A percentile compares a stretch with the other conserved stretches of the same genome.
Conservation (phyloP, 2,113 vertebrate species). For the Connochaetes taurinus region DNA sequence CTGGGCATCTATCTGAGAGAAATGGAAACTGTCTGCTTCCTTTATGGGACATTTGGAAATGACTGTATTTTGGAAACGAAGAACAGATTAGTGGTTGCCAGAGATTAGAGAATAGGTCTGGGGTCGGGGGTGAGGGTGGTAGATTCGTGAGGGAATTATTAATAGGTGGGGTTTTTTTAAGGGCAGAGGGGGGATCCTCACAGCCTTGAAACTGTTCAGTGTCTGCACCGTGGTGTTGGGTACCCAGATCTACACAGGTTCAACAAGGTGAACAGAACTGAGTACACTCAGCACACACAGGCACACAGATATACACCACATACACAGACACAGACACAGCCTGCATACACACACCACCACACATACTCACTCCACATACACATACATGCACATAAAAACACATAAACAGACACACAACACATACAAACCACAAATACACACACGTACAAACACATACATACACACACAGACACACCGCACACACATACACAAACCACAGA, state of each 20-base stretch:
- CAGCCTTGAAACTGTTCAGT: neutral
- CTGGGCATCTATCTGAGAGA: neutral
- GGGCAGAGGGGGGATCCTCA: neutral
- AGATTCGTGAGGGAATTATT: fast-evolving
- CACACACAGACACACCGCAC: neutral
- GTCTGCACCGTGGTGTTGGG: neutral
- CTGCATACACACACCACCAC: neutral
- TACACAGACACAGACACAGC: neutral
- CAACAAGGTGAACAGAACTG: neutral
- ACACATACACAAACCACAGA: neutral
- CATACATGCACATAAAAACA: fast-evolving
- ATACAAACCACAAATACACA: neutral
- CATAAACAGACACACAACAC: neutral
- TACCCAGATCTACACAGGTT: fast-evolving
- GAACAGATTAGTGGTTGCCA: neutral
- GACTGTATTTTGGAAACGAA: neutral
- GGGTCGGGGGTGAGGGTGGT: fast-evolving
- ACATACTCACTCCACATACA: neutral
- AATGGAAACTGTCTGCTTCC: neutral
- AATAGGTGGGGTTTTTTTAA: neutral
- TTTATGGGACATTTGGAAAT: no score
- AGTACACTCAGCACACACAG: neutral
- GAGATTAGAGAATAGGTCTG: neutral
- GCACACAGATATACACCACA: neutral
- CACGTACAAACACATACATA: neutral